These are phyloP conservation scores for Drosophila serrata DNA, from an alignment of 1,140 invertebrate species.

Conservation along the genomic window DNA sequence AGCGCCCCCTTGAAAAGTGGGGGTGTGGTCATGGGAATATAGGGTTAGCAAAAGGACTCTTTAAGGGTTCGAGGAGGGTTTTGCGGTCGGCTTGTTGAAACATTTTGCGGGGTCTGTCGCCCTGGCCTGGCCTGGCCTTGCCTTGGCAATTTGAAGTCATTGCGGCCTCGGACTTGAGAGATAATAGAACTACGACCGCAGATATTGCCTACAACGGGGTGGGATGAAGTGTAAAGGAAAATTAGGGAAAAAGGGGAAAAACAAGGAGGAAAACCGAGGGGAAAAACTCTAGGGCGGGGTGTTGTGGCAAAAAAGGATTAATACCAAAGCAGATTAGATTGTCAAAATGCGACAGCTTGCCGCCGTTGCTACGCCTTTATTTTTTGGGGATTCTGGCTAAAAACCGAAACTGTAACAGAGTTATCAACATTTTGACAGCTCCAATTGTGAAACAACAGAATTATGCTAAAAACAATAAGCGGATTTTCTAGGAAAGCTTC, in stretches of 20 bases:
- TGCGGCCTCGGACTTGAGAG: constrained; percentile 60
- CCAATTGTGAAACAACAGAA: constrained; percentile 49
- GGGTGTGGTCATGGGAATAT: constrained; percentile 19
- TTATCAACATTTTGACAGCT: constrained; percentile 61
- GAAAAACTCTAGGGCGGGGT: constrained; percentile 16
- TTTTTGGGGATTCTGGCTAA: constrained; percentile 10
- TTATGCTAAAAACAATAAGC: constrained; percentile 50
- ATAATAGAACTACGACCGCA: constrained; percentile 72
- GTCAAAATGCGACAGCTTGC: constrained; percentile 74
- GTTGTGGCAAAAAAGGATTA: constrained; percentile 70
- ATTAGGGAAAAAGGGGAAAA: not conserved
- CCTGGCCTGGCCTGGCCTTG: constrained; percentile 22
- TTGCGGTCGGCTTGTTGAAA: constrained; percentile 48
- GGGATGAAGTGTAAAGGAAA: not conserved
- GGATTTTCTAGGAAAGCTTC: constrained; percentile 25
- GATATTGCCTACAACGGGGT: constrained; percentile 59
- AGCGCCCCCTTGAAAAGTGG: constrained; percentile 29
- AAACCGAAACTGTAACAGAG: constrained; percentile 52
- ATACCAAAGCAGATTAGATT: constrained; percentile 75
- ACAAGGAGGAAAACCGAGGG: not conserved
- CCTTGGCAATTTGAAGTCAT: constrained; percentile 58
- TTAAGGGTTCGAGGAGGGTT: constrained; percentile 10
- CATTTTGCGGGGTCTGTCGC: constrained; percentile 46
- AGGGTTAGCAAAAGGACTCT: not conserved
- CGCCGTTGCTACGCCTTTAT: constrained; percentile 25